phyloP scores from a whole-genome alignment of 2,113 vertebrate genomes.

The Ptilonorhynchus violaceus region DNA sequence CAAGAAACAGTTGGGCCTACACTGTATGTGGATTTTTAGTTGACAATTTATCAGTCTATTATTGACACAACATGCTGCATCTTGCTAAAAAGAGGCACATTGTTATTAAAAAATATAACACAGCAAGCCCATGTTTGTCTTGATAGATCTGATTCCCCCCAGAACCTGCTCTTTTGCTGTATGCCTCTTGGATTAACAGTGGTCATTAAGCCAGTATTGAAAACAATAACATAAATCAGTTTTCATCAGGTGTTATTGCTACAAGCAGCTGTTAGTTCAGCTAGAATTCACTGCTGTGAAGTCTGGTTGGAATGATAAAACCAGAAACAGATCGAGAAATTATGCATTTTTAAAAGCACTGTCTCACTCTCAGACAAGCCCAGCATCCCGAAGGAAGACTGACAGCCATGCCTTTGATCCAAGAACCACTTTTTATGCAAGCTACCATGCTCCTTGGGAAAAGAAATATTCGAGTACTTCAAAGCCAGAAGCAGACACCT shows the following conservation, averaged over 20 bases:
- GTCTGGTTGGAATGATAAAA: neutral
- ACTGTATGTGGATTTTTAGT: neutral
- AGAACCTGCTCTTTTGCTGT: neutral
- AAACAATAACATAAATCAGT: neutral
- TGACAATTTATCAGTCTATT: neutral
- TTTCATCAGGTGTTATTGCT: neutral
- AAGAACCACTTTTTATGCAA: neutral
- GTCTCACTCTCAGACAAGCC: neutral
- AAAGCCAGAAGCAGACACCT: neutral
- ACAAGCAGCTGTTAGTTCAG: neutral
- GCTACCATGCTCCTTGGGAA: neutral
- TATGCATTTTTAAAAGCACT: conserved; percentile 1
- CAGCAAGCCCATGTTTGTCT: neutral
- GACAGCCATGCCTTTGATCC: conserved; percentile 38
- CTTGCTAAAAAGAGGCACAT: neutral
- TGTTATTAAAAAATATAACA: neutral
- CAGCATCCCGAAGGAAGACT: neutral
- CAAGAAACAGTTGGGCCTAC: neutral
- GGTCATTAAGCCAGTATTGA: neutral
- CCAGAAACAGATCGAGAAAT: neutral
- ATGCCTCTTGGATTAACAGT: neutral
- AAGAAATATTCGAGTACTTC: neutral
- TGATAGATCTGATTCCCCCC: neutral
- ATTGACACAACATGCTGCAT: neutral
- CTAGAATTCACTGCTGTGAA: neutral